Evolutionary conservation across 2,888 invertebrate genomes (phyloP).

Genomic region (Meandrusa payeni): DNA sequence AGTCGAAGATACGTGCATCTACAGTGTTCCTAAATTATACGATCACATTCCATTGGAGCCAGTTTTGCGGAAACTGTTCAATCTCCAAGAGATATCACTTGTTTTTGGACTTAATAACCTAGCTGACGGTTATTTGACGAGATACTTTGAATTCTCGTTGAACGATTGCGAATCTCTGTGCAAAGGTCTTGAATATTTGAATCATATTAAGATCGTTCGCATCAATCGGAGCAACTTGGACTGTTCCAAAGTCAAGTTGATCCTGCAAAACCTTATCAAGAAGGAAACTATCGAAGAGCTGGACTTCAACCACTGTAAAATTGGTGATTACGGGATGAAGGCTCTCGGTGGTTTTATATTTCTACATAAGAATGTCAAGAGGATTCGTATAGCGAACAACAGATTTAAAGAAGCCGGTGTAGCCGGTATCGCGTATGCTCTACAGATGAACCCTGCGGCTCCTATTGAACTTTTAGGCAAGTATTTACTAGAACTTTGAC

Average conservation of each 20-base stretch:
- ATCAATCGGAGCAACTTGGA: conserved; percentile 82
- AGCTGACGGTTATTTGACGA: conserved; percentile 74
- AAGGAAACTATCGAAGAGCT: conserved; percentile 78
- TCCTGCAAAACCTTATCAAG: conserved; percentile 76
- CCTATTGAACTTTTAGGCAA: conserved; percentile 68
- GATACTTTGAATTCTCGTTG: conserved; percentile 82
- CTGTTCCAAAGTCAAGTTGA: conserved; percentile 78
- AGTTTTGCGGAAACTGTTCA: conserved; percentile 72
- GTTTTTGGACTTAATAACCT: conserved; percentile 69
- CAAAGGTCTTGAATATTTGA: conserved; percentile 66
- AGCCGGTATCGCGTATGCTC: conserved; percentile 75
- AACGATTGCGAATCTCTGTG: conserved; percentile 81
- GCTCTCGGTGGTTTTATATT: conserved; percentile 81
- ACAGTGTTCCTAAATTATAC: conserved; percentile 59
- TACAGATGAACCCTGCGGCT: conserved; percentile 72
- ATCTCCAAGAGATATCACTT: conserved; percentile 74
- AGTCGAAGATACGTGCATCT: conserved; percentile 60
- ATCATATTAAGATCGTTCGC: conserved; percentile 70
- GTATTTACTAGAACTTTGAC: too few relatives aligned
- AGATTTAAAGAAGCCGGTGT: conserved; percentile 76
- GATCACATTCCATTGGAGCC: conserved; percentile 82
- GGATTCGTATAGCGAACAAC: conserved; percentile 78
- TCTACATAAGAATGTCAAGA: conserved; percentile 66
- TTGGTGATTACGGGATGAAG: conserved; percentile 82
- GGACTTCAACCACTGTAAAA: conserved; percentile 84